Conservation (phyloP, 2,797 vertebrate species). For the Carduelis carduelis region DNA sequence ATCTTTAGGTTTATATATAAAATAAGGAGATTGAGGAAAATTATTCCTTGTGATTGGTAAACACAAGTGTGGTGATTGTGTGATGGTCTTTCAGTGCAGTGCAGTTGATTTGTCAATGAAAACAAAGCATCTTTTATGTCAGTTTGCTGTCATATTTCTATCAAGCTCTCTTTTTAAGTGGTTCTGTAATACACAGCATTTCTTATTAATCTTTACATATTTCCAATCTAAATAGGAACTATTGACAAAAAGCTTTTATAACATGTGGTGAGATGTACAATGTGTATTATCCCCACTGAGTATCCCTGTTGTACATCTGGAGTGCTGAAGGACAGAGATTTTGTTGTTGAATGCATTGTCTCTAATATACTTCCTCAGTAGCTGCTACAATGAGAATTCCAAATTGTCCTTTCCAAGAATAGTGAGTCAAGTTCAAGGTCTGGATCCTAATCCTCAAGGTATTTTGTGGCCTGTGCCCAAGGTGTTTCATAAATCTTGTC, state of each 20-base stretch:
- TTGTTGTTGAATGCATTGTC: not conserved
- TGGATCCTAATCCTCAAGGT: conserved; percentile 12
- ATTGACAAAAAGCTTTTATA: not conserved
- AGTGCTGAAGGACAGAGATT: conserved; percentile 56
- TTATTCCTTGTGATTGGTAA: not conserved
- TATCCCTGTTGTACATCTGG: not conserved
- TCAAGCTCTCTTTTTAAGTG: not conserved
- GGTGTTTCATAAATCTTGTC: not conserved
- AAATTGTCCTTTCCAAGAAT: not conserved
- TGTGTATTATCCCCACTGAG: not conserved
- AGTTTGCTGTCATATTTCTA: not conserved
- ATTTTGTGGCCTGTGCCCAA: conserved; percentile 11
- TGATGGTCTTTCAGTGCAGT: not conserved
- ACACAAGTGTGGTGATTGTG: not conserved
- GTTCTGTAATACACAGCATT: not conserved
- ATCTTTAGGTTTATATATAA: not conserved
- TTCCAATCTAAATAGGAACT: not conserved
- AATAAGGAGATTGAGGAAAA: not conserved
- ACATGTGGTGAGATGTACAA: not conserved
- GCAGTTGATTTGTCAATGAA: not conserved
- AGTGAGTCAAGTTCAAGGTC: conserved; percentile 25
- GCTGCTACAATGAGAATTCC: not conserved
- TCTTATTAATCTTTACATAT: not conserved
- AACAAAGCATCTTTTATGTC: not conserved
- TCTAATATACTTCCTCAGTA: not conserved